Evolutionary conservation across 37 sponge, comb jelly and placozoan species (phyloP).

Genomic region (Oscarella lobularis): DNA sequence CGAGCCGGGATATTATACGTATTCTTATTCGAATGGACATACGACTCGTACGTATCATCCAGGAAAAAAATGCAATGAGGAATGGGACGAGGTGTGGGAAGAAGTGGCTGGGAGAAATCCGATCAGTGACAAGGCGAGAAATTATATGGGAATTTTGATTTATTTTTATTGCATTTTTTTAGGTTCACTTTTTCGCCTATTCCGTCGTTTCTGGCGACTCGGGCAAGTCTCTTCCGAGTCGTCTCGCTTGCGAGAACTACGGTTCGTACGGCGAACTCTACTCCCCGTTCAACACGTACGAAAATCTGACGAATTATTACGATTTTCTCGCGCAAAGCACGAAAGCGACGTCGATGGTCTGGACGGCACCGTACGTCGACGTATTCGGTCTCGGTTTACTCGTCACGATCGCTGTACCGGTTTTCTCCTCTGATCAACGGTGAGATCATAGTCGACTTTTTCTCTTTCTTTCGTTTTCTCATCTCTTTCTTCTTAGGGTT

Average conservation of each 20-base stretch:
- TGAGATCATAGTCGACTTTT: neutral
- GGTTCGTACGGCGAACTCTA: neutral
- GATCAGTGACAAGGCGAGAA: no score
- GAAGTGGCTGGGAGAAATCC: no score
- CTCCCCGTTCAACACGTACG: neutral
- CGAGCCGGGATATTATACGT: neutral
- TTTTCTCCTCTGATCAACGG: neutral
- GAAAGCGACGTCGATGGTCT: neutral
- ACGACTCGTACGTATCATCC: no score
- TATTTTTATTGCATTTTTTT: no score
- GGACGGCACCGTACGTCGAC: constrained; percentile 20
- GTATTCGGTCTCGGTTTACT: constrained; percentile 19
- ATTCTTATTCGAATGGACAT: neutral
- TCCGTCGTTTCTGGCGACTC: no score
- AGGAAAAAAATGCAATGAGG: no score
- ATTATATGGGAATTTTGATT: no score
- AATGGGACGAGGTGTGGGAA: no score
- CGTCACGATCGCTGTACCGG: constrained; percentile 7
- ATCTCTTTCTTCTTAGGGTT: neutral
- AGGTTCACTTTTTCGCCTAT: no score
- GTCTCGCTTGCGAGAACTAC: neutral
- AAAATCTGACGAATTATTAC: constrained; percentile 12
- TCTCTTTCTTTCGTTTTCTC: neutral
- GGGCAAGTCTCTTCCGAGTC: neutral
- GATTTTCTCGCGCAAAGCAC: constrained; percentile 9